phyloP scores from a whole-genome alignment of 2,888 invertebrate genomes.

The Diadegma fenestrale region DNA sequence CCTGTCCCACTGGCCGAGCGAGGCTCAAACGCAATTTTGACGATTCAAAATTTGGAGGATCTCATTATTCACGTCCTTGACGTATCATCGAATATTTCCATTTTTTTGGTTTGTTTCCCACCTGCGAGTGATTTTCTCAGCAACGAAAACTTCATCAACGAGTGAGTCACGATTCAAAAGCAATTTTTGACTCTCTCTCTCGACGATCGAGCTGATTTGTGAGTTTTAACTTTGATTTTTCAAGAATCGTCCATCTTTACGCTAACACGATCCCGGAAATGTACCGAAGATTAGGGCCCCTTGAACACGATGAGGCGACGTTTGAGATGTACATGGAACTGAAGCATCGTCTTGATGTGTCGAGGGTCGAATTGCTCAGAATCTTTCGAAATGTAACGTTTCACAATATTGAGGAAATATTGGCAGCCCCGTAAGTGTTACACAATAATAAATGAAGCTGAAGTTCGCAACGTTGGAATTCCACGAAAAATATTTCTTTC shows the following conservation, averaged over 20 bases:
- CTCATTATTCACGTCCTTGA: constrained; percentile 90
- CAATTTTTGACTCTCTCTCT: background rate
- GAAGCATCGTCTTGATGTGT: constrained; percentile 85
- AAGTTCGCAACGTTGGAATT: too few species aligned
- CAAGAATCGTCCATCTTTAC: constrained; percentile 91
- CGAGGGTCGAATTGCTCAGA: constrained; percentile 85
- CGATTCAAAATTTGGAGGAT: constrained; percentile 87
- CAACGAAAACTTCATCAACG: constrained; percentile 86
- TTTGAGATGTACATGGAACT: constrained; percentile 83
- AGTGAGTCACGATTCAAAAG: constrained; percentile 78
- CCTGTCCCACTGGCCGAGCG: constrained; percentile 76
- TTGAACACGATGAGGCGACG: constrained; percentile 83
- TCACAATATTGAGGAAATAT: constrained; percentile 81
- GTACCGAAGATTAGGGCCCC: constrained; percentile 87
- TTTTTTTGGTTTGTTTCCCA: constrained; percentile 90
- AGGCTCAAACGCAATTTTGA: constrained; percentile 78
- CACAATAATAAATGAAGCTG: too few species aligned
- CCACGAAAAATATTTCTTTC: too few species aligned
- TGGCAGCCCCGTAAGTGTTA: constrained; percentile 82
- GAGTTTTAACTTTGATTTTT: constrained; percentile 39
- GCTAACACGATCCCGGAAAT: constrained; percentile 90
- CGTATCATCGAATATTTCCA: constrained; percentile 88
- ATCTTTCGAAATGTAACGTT: constrained; percentile 84
- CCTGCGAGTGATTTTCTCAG: constrained; percentile 86
- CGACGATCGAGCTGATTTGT: background rate